phyloP scores from a whole-genome alignment of 2,888 invertebrate genomes.

The Xanthia icteritia region DNA sequence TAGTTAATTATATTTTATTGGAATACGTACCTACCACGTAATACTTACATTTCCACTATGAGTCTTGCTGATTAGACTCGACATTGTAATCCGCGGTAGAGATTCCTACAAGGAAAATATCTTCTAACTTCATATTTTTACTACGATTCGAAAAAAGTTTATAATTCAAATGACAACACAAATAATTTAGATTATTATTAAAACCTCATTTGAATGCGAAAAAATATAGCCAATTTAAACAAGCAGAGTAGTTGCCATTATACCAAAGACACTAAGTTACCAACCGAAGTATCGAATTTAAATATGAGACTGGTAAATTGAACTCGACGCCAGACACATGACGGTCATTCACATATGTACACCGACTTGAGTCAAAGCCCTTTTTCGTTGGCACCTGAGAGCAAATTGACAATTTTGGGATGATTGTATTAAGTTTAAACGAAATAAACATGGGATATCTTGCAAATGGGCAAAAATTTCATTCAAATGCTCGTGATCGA shows the following conservation, averaged over 20 bases:
- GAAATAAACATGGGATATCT: conserved; percentile 5
- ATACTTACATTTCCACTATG: neutral
- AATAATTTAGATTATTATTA: neutral
- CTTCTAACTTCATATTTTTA: neutral
- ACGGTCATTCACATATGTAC: conserved; percentile 36
- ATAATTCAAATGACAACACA: conserved; percentile 2
- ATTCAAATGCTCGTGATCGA: neutral
- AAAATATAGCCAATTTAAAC: too few relatives aligned
- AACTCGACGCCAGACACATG: conserved; percentile 47
- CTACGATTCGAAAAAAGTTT: neutral
- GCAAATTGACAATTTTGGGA: conserved; percentile 39
- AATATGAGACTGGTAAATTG: conserved; percentile 58
- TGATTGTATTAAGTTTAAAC: conserved; percentile 19
- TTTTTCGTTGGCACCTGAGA: conserved; percentile 27
- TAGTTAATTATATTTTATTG: conserved; percentile 5
- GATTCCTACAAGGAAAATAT: neutral
- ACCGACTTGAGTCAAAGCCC: conserved; percentile 38
- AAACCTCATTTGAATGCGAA: neutral
- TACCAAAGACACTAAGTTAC: too few relatives aligned
- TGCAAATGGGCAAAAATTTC: neutral
- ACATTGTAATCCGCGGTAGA: neutral
- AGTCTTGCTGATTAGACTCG: neutral
- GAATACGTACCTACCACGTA: too few relatives aligned
- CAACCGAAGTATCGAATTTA: conserved; percentile 41
- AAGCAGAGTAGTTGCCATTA: too few relatives aligned